These are phyloP conservation scores for Hucho hucho DNA, from an alignment of 2,113 vertebrate genomes.

Conservation along the genomic window DNA sequence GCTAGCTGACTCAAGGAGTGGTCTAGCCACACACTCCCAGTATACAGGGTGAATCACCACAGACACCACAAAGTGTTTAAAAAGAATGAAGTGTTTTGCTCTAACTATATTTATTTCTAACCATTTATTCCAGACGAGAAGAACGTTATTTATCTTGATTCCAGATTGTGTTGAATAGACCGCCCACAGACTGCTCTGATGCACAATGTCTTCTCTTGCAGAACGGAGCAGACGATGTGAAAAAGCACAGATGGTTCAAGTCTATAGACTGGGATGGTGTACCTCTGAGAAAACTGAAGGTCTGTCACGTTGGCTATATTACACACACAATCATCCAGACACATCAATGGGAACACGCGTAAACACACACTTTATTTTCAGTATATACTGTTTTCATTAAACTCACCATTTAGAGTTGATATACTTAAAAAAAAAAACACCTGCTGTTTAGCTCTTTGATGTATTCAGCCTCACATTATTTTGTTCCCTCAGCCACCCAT, in stretches of 20 bases:
- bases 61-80: background rate
- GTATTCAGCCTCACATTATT: background rate
- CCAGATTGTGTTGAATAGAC: background rate
- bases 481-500: constrained; percentile 82
- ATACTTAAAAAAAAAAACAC: background rate
- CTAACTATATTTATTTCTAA: too few relatives aligned
- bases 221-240: constrained; percentile 94
- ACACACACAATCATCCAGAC: background rate
- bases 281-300: constrained; percentile 86
- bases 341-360: too few relatives aligned
- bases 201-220: constrained; percentile 49
- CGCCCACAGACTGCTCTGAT: too few relatives aligned
- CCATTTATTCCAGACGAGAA: too few relatives aligned
- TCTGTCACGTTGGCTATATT: constrained; percentile 37
- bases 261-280: constrained; percentile 88
- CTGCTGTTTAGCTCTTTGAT: background rate
- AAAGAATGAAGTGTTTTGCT: background rate
- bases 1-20: background rate
- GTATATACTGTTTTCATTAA: too few relatives aligned
- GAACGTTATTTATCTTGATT: background rate
- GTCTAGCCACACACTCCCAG: background rate
- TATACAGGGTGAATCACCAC: background rate
- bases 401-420: background rate
- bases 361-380: too few relatives aligned
- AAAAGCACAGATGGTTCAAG: constrained; percentile 92